phyloP scores from a whole-genome alignment of 2,888 invertebrate species.

The Caenorhabditis afra region DNA sequence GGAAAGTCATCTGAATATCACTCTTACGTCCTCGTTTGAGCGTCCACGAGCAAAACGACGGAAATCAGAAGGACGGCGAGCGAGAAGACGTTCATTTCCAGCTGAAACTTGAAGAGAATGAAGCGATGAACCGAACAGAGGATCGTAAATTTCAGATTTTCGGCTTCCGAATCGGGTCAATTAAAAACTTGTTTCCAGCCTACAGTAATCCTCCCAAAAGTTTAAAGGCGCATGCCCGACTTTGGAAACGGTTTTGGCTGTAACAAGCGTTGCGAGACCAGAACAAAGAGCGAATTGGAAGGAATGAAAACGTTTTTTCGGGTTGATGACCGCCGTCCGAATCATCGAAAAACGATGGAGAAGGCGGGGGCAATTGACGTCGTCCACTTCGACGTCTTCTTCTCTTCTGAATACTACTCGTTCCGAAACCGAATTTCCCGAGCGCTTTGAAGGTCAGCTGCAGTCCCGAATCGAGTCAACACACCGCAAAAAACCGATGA shows the following conservation, averaged over 20 bases:
- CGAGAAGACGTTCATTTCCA: neutral
- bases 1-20: neutral
- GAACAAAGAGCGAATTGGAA: neutral
- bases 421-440: slow-evolving; percentile 23
- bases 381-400: neutral
- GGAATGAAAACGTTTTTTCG: neutral
- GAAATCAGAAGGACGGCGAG: neutral
- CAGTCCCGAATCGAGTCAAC: slow-evolving; percentile 3
- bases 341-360: slow-evolving; percentile 9
- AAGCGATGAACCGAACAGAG: neutral
- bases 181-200: neutral
- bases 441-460: slow-evolving; percentile 27
- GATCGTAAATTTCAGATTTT: slow-evolving; percentile 12
- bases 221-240: neutral
- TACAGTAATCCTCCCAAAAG: neutral
- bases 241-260: neutral
- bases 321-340: slow-evolving; percentile 4
- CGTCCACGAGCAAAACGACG: slow-evolving; percentile 1
- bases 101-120: neutral
- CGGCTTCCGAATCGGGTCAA: neutral
- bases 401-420: slow-evolving; percentile 13
- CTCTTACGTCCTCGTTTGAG: slow-evolving; percentile 20
- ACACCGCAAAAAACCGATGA: neutral
- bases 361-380: slow-evolving; percentile 13
- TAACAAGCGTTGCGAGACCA: neutral